Percentiles rank a stretch among this genome's conserved stretches.
Conservation (phyloP, 2,113 vertebrate species). For the Axis porcinus region DNA sequence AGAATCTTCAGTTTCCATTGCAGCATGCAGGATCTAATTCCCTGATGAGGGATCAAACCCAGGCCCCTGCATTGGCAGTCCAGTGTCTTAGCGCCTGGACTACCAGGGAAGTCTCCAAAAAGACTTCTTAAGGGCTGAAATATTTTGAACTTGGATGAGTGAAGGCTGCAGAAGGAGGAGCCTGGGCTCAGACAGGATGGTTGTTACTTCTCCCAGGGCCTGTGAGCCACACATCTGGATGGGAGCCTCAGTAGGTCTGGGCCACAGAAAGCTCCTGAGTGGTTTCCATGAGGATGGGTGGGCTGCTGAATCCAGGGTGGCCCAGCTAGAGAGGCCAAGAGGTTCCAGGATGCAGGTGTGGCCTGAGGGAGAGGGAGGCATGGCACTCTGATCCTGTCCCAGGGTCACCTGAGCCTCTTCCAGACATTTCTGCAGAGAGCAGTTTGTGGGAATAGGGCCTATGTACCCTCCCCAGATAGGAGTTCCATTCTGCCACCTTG, state of each 20-base stretch:
- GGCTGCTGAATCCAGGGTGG: not conserved
- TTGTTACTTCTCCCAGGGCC: not conserved
- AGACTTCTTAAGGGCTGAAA: not conserved
- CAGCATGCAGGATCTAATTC: not conserved
- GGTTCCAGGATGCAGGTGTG: not conserved
- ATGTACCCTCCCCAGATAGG: fast-evolving
- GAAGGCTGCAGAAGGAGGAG: not conserved
- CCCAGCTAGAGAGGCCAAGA: not conserved
- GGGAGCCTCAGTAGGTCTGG: not conserved
- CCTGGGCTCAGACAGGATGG: not conserved
- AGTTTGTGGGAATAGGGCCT: not conserved
- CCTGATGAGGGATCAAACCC: not conserved
- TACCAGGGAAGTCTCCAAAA: not conserved
- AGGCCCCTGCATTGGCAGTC: not conserved
- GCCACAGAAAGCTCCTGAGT: not conserved
- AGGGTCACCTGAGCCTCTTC: not conserved
- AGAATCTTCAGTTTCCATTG: not conserved
- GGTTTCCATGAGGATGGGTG: not conserved
- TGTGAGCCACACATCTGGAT: not conserved
- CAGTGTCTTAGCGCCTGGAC: not conserved
- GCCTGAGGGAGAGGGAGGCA: not conserved
- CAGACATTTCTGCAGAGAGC: not conserved
- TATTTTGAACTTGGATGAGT: not conserved
- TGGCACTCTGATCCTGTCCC: not conserved
- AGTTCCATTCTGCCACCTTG: fast-evolving